Evolutionary conservation across 1,140 invertebrate genomes (phyloP), one percentile per base, ranked within the genome.

Genomic region (Lepidurus apus): DNA sequence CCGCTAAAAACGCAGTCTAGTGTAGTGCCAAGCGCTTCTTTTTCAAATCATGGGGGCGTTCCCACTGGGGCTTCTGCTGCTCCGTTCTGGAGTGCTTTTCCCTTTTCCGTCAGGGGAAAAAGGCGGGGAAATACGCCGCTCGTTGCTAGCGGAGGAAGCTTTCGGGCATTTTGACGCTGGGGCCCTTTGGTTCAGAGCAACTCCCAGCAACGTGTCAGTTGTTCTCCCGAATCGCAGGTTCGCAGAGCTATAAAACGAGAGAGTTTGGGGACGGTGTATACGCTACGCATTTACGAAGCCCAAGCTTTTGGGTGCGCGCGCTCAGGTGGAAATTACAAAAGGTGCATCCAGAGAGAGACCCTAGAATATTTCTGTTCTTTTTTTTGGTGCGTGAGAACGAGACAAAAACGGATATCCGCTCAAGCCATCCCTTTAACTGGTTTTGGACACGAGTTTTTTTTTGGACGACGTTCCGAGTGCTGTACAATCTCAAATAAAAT

Each of bases 301-400:
- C 53, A 21, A 65, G 6, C 2, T 65, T 17, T 7, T 17, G 13
- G 34, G 34, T 4, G 34, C 34, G 34, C 34, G 34, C 34, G 34
- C 34, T 34, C 34, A 34, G 53, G 53, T 65, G 53, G 21, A 17
- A 65, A 65, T 65, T 65, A 13, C 34, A 34, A 34, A 34, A 65
- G 53, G 9, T 65, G 53, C 53, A 21, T 65, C 53, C 6, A 65
- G 53, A 65, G 53, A 65, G 21, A 21, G 53, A 65, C 34, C 34
- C 34, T n/a, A 65, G 21, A 65, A 65, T 65, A 65, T 13, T 65
- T 21, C 6, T 17, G 3, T 47, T 2, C 1, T 47, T 65, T 34
- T 65, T 65, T 65, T 65, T 65, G 13, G 53, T 65, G 53, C 53
- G 53, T 65, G 53, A 65, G 53, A 65, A 65, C 53, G 9, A 65